A percentile compares a stretch with the other conserved stretches of the same genome.
phyloP scores from a whole-genome alignment of 1,140 invertebrate genomes.

The Xylocopa sonorina region DNA sequence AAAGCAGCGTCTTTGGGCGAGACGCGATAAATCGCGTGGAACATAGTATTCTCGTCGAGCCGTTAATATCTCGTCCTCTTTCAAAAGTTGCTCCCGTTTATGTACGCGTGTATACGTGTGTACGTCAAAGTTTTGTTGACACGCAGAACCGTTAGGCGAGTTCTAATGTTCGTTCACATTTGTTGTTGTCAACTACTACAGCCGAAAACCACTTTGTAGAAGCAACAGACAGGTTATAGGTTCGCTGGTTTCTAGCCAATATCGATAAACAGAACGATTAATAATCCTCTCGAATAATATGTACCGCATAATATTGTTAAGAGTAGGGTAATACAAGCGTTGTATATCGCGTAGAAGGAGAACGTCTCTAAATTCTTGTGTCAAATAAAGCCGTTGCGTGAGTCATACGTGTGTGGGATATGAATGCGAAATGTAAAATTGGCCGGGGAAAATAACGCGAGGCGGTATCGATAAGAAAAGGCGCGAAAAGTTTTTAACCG shows the following conservation, averaged over 20 bases:
- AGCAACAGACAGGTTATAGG: neutral
- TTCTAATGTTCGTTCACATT: constrained; percentile 24
- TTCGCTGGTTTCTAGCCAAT: no score
- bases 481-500: constrained; percentile 2
- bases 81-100: neutral
- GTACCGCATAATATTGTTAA: neutral
- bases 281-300: neutral
- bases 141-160: constrained; percentile 23
- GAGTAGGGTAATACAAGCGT: neutral
- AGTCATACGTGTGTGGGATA: neutral
- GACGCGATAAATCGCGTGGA: neutral
- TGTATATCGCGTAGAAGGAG: no score
- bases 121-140: constrained; percentile 16
- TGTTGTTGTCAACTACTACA: constrained; percentile 12
- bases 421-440: no score
- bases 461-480: constrained; percentile 5
- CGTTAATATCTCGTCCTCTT: constrained; percentile 28
- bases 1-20: neutral
- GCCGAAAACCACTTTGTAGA: neutral
- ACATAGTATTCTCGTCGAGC: neutral
- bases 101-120: neutral
- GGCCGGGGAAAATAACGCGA: no score
- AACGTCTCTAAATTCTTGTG: neutral
- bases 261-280: fast-evolving
- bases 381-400: neutral